Conservation (phyloP, 2,797 vertebrate species). For the Knipowitschia caucasica region DNA sequence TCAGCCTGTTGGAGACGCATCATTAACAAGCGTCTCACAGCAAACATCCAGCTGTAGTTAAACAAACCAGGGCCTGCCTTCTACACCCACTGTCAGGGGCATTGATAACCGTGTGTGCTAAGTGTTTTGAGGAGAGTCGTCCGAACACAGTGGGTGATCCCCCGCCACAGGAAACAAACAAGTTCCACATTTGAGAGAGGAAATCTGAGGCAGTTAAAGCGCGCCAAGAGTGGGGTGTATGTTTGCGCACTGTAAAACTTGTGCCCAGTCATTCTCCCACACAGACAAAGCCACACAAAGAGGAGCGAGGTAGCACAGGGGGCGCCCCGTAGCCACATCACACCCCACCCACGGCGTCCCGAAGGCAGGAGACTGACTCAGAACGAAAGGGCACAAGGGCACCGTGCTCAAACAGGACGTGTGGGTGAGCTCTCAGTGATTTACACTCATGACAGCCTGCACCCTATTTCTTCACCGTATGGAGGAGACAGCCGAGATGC, state of each 20-base stretch:
- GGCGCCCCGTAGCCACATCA: constrained; percentile 29
- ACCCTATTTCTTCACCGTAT: constrained; percentile 39
- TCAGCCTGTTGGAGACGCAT: constrained; percentile 51
- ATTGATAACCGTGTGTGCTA: constrained; percentile 50
- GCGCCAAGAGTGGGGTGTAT: constrained; percentile 24
- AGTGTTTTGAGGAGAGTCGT: constrained; percentile 40
- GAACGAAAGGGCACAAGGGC: constrained; percentile 52
- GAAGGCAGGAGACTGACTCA: constrained; percentile 49
- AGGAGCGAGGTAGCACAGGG: constrained; percentile 33
- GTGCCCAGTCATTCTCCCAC: constrained; percentile 34
- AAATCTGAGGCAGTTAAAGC: constrained; percentile 47
- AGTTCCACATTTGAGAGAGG: constrained; percentile 18
- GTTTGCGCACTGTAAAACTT: constrained; percentile 9
- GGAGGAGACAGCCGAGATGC: constrained; percentile 44
- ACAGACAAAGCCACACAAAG: constrained; percentile 16
- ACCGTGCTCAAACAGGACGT: constrained; percentile 20
- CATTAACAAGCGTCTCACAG: constrained; percentile 60
- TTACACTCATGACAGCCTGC: constrained; percentile 62
- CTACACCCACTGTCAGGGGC: constrained; percentile 29
- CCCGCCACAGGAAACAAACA: constrained; percentile 57
- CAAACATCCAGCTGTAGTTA: constrained; percentile 57
- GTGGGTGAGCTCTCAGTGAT: constrained; percentile 58
- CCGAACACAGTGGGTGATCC: constrained; percentile 60
- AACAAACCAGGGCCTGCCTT: constrained; percentile 47
- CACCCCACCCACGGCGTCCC: constrained; percentile 37